Evolutionary conservation across 2,888 invertebrate genomes (phyloP), one percentile per base, ranked within the genome.

Genomic region (Eulithis prunata): DNA sequence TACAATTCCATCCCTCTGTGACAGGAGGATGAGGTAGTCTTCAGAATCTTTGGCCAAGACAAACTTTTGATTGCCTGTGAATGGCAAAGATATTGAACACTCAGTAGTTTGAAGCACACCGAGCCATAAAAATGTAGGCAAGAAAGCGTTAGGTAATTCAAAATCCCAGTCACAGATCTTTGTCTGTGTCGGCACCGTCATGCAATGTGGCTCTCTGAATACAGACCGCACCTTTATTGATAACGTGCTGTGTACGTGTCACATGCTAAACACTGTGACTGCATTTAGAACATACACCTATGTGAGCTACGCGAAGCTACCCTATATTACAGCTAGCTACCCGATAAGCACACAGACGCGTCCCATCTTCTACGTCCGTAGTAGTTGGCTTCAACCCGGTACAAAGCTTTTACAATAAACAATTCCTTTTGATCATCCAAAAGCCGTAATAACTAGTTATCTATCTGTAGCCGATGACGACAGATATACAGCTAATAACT

Each of bases 101-200:
- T 4, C 38, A 11, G 45, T 74, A 72, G 74, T 76, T 75, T 80
- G 75, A 84, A 91, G 91, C 91, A 92, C 93, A 93, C 89, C 86
- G 89, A 93, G 90, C 89, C 90, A 90, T 89, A 86, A 84, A 87
- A 84, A 87, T 85, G 79, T 69, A 88, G 87, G 90, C 88, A 84
- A 85, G 82, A 87, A 89, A 91, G 89, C 90, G 83, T 82, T 86
- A 89, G 88, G 88, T 89, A 85, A 83, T 83, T 87, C 84, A 86
- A 90, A 91, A 89, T 85, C 85, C 87, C 90, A 91, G 90, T 91
- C 91, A 91, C 91, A 91, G 72, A 62, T 65, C 57, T 66, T 66
- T 71, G 76, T 70, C 53, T 60, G 60, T 60, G 62, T 28, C 74
- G 75, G 75, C 63, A 67, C 57, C 68, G 69, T 84, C 88, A 89